phyloP scores from a whole-genome alignment of 2,888 invertebrate genomes.

The Pseudococcus longispinus region DNA sequence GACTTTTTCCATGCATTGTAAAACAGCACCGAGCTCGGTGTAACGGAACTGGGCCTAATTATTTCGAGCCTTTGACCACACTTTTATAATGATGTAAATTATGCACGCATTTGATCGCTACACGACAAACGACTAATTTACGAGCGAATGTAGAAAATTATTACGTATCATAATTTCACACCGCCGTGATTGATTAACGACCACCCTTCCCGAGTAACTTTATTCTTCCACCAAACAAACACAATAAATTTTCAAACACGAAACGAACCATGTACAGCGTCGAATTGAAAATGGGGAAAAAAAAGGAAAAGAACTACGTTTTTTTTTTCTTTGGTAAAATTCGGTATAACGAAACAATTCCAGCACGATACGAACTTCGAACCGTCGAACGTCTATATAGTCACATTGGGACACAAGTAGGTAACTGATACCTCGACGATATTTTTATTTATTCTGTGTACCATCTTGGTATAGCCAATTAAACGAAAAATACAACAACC shows the following conservation, averaged over 20 bases:
- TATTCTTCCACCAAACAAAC: neutral
- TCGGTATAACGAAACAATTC: neutral
- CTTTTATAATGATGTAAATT: neutral
- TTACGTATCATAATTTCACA: neutral
- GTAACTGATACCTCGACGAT: neutral
- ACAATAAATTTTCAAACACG: neutral
- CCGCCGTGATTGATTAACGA: neutral
- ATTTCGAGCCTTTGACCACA: neutral
- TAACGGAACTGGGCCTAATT: neutral
- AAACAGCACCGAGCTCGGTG: neutral
- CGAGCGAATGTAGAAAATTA: neutral
- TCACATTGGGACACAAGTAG: neutral
- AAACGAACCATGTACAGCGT: neutral
- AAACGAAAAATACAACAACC: neutral
- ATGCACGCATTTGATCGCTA: neutral
- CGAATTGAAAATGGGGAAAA: neutral
- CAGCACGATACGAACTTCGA: neutral
- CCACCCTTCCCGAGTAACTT: neutral
- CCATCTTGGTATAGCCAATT: neutral
- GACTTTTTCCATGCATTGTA: neutral
- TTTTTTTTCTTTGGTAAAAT: neutral
- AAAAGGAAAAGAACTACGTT: neutral
- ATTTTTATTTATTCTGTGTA: neutral
- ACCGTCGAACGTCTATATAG: neutral
- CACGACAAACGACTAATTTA: neutral